phyloP scores from a whole-genome alignment of 2,113 vertebrate genomes.

The Crocuta crocuta region DNA sequence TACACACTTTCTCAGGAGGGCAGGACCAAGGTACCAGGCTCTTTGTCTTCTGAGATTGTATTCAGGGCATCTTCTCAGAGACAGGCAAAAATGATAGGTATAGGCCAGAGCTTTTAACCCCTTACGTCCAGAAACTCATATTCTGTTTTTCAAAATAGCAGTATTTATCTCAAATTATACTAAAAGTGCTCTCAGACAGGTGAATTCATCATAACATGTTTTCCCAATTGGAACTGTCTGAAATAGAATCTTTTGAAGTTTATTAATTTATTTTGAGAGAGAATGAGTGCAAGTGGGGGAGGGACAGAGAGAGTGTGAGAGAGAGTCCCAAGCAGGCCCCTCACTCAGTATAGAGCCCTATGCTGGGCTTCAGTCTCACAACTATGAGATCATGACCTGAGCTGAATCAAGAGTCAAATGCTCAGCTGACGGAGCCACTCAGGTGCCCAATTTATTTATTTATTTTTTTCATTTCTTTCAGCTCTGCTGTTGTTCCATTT shows the following conservation, averaged over 20 bases:
- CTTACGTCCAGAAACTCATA: background rate
- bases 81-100: background rate
- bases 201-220: background rate
- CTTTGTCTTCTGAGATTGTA: background rate
- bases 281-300: too few species aligned
- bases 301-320: too few species aligned
- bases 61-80: background rate
- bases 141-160: background rate
- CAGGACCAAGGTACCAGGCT: background rate
- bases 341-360: too few species aligned
- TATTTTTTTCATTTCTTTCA: constrained; percentile 4
- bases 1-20: background rate
- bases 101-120: background rate
- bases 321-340: too few species aligned
- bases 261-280: background rate
- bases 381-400: too few species aligned
- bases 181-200: background rate
- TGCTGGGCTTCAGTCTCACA: too few species aligned
- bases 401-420: too few species aligned
- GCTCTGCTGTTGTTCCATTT: background rate
- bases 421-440: too few species aligned
- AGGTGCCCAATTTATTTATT: background rate
- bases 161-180: constrained; percentile 9
- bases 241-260: background rate
- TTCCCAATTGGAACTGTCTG: background rate